Evolutionary conservation across 1,140 invertebrate genomes (phyloP).

Genomic region (Platyura marginata): DNA sequence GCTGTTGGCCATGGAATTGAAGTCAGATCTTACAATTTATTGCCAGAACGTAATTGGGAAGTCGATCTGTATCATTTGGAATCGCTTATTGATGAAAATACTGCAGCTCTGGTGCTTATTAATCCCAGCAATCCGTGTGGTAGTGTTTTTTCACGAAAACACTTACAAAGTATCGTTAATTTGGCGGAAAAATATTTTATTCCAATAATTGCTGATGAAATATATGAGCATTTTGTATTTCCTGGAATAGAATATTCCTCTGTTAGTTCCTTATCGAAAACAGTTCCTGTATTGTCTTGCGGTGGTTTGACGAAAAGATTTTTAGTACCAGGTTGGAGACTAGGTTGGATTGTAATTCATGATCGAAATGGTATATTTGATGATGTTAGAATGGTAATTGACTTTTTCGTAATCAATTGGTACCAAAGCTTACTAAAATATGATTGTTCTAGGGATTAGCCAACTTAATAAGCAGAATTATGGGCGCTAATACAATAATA

Average conservation of each 20-base stretch:
- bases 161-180: conserved; percentile 59
- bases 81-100: conserved; percentile 67
- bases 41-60: conserved; percentile 72
- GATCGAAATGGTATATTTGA: conserved; percentile 53
- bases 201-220: conserved; percentile 90
- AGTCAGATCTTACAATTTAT: conserved; percentile 62
- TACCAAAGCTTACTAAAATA: too few species aligned
- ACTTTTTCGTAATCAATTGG: conserved; percentile 31
- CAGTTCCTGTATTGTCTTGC: conserved; percentile 76
- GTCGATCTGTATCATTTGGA: conserved; percentile 72
- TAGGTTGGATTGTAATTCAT: conserved; percentile 89
- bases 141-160: conserved; percentile 62
- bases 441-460: conserved; percentile 23
- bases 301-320: conserved; percentile 84
- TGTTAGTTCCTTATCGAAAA: conserved; percentile 56
- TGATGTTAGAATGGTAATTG: conserved; percentile 40
- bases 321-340: conserved; percentile 82
- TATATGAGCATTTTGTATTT: conserved; percentile 73
- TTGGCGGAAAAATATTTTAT: conserved; percentile 58
- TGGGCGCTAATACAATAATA: conserved; percentile 71
- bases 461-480: conserved; percentile 39
- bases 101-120: conserved; percentile 80
- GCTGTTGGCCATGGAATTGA: conserved; percentile 62
- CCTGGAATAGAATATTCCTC: conserved; percentile 57
- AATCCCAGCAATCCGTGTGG: conserved; percentile 96